Evolutionary conservation across 1,140 invertebrate species (phyloP).

Genomic region (Diachasma alloeum): DNA sequence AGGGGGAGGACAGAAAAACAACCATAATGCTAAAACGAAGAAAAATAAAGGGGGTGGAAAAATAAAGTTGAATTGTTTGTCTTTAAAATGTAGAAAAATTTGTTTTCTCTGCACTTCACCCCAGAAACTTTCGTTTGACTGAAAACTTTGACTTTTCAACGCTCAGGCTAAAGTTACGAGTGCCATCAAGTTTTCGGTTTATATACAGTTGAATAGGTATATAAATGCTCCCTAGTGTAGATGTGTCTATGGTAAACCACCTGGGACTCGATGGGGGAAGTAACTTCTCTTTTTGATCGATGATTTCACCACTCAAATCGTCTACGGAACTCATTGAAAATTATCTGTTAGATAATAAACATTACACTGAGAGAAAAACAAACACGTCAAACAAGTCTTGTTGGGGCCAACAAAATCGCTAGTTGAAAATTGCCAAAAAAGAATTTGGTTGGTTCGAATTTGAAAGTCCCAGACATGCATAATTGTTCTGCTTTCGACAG

Average conservation of each 20-base stretch:
- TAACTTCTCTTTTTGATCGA: background rate
- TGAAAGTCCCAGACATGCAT: no score
- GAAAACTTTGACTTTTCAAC: slow-evolving; percentile 12
- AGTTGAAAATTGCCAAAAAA: no score
- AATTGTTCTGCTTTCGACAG: no score
- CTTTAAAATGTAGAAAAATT: slow-evolving; percentile 2
- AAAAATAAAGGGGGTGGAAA: background rate
- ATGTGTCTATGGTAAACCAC: slow-evolving; percentile 28
- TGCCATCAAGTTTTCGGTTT: background rate
- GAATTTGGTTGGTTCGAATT: no score
- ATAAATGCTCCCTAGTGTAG: background rate
- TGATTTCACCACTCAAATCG: background rate
- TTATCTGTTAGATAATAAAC: no score
- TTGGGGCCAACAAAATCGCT: no score
- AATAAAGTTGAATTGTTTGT: slow-evolving; percentile 7
- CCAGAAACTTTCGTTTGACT: background rate
- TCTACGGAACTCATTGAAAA: no score
- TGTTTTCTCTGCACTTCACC: background rate
- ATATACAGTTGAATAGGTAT: slow-evolving; percentile 5
- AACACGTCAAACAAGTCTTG: no score
- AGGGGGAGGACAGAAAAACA: background rate
- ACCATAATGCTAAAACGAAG: background rate
- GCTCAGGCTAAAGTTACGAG: background rate
- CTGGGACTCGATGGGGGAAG: slow-evolving; percentile 35
- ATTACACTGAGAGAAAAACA: no score